Evolutionary conservation across 2,797 vertebrate genomes (phyloP).

Genomic region (Steatocranus sp.): DNA sequence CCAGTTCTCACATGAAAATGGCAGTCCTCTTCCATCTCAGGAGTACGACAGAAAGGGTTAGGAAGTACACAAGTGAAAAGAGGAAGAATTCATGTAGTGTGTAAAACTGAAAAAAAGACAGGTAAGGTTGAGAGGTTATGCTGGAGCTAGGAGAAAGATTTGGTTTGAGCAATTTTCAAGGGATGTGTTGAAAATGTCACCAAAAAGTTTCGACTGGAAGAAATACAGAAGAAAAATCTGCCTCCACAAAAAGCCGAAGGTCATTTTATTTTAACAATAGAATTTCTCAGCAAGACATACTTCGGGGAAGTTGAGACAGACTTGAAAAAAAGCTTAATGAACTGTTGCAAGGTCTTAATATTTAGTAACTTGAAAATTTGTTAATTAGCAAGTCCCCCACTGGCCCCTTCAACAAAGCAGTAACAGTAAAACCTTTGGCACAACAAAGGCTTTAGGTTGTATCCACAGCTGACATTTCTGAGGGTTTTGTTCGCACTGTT

Average conservation of each 20-base stretch:
- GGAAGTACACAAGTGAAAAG: not conserved
- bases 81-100: not conserved
- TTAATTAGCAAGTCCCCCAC: constrained; percentile 23
- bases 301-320: not conserved
- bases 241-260: not conserved
- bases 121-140: not conserved
- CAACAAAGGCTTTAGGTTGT: not conserved
- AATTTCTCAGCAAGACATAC: not conserved
- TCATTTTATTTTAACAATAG: not conserved
- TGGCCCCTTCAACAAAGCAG: constrained; percentile 1
- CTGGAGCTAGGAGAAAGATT: not conserved
- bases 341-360: not conserved
- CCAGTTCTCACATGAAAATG: not conserved
- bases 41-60: not conserved
- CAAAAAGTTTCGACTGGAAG: not conserved
- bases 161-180: not conserved
- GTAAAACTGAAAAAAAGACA: not conserved
- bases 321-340: not conserved
- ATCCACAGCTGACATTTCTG: not conserved
- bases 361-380: not conserved
- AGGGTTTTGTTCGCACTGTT: not conserved
- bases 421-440: not conserved
- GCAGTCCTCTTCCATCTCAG: not conserved
- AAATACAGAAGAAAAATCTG: not conserved
- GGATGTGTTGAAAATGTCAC: not conserved